Evolutionary conservation across 2,797 vertebrate genomes (phyloP).

Genomic region (Mus spretus): DNA sequence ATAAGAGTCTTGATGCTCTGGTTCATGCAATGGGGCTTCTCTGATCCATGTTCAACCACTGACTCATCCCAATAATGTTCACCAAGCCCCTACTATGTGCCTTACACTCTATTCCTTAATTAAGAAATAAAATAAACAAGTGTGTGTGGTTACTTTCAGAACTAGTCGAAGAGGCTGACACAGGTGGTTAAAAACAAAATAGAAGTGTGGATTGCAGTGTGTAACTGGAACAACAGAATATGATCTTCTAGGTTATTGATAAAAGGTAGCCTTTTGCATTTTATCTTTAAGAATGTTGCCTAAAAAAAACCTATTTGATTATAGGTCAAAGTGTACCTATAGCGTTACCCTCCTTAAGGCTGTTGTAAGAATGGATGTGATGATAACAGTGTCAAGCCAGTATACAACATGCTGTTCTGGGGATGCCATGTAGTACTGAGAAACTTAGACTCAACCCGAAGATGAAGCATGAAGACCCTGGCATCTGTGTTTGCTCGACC

Average conservation of each 20-base stretch:
- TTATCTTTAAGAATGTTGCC: background rate
- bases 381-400: background rate
- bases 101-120: background rate
- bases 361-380: background rate
- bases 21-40: background rate
- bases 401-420: fast-evolving
- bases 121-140: background rate
- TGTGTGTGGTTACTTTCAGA: background rate
- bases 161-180: background rate
- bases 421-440: background rate
- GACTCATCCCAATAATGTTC: background rate
- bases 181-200: background rate
- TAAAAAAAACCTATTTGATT: background rate
- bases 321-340: background rate
- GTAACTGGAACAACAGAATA: background rate
- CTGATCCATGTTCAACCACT: background rate
- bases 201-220: background rate
- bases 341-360: background rate
- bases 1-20: background rate
- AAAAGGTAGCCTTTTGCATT: background rate
- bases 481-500: background rate
- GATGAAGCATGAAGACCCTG: fast-evolving
- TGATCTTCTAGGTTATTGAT: background rate
- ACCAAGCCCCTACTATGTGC: background rate
- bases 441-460: background rate